phyloP scores from a whole-genome alignment of 2,113 vertebrate species.

The Oryzias javanicus region DNA sequence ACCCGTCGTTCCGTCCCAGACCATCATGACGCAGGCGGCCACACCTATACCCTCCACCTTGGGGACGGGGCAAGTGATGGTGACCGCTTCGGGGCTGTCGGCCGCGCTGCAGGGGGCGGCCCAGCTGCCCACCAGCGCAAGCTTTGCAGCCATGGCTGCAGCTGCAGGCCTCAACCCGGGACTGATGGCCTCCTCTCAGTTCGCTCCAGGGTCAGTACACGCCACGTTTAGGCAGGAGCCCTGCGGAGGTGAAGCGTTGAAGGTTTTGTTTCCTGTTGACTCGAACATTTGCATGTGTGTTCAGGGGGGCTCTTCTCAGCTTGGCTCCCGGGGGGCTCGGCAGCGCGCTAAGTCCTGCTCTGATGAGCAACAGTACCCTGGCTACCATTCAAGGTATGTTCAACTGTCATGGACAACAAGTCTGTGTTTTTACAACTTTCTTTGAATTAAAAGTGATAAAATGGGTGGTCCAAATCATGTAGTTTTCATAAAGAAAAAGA shows the following conservation, averaged over 20 bases:
- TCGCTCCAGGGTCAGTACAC: conserved; percentile 87
- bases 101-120: conserved; percentile 87
- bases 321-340: conserved; percentile 90
- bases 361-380: conserved; percentile 98
- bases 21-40: conserved; percentile 82
- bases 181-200: conserved; percentile 95
- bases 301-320: conserved; percentile 94
- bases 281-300: conserved; percentile 6
- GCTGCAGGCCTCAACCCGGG: conserved; percentile 93
- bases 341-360: conserved; percentile 88
- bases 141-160: conserved; percentile 95
- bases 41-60: conserved; percentile 82
- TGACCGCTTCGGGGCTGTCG: conserved; percentile 85
- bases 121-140: conserved; percentile 89
- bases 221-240: not conserved
- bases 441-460: no score
- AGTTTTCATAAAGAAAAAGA: no score
- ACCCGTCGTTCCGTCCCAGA: conserved; percentile 79
- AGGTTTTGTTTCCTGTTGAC: not conserved
- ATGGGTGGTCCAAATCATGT: no score
- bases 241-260: not conserved
- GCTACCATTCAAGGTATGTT: conserved; percentile 94
- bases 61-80: conserved; percentile 91
- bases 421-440: no score
- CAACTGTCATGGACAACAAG: not conserved